Base-by-base conservation (phyloP, 2,797 vertebrate species). In the Rhinoraja longicauda region DNA sequence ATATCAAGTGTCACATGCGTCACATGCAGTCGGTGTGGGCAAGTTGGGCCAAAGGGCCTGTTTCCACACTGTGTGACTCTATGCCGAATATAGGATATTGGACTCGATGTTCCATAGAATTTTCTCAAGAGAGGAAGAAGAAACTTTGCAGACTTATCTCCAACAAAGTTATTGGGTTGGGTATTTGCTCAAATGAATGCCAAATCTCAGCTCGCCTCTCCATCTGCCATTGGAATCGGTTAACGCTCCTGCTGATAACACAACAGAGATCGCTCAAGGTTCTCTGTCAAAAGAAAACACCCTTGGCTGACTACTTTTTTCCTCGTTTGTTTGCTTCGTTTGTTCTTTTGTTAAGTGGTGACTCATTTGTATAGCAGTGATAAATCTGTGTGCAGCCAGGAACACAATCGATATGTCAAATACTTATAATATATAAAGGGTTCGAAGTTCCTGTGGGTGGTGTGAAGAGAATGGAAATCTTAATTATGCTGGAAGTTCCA, bases 281-380 rank as follows among this genome's bases (percentile, higher is more conserved):
- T 84, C 26, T 26, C 57, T 53, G 57, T 59, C 2, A 5, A 57
- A 29, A 53, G 39, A 12, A 67, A 73, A 57, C 19, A 84, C 57
- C 53, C 45, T 57, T 84, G 45, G 84, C 10, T 12, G 24, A 10
- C 13, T 76, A 76, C 2, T 81, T 21, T 53, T 2, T 29, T 59
- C 57, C 82, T 29, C 4, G 17, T 82, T 53, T 82, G 7, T 26
- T 53, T 84, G 53, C 45, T 84, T 17, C 3, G 17, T 39, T 17
- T 15, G 45, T 84, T 84, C 81, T 84, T 84, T 84, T 10, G 24
- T 84, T 78, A 19, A 78, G 77, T 39, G 29, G 84, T 84, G 81
- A 57, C 26, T 84, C 53, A 59, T 12, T 13, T 84, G 84, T 13
- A 2, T 13, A 29, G 45, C 45, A 82, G 57, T 82, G 45, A 57